Evolutionary conservation across 2,113 vertebrate species (phyloP), one percentile per base, ranked within the genome.

Genomic region (Fregetta grallaria): DNA sequence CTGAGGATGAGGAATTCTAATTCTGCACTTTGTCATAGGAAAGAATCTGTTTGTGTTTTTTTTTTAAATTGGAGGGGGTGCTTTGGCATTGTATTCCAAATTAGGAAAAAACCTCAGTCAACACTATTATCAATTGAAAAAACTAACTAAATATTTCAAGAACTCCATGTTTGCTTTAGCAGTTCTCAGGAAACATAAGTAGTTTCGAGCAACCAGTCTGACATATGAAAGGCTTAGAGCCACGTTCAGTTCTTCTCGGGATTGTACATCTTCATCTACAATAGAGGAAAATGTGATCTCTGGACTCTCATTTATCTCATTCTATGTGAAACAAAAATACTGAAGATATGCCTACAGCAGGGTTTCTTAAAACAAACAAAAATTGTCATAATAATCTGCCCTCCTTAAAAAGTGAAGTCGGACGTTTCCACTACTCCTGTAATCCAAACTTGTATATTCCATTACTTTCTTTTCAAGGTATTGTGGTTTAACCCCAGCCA

Each of bases 311-410:
- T 66, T 74, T 56, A 36, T 73, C 27, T 88, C 40, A 75, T 34
- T 63, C 13, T 36, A 52, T 68, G 4, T 45, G 30, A 62, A 68
- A 59, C 10, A 38, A 68, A n/a, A 30, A 23, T 16, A 19, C 21
- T 62, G 34, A 67, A 88, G 15, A 52, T 61, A 59, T 44, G 3
- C 6, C 38, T 75, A 30, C 10, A 72, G 23, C 2, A 76, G 10
- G 1, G 3, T 38, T 86, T 71, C 44, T 76, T 49, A 73, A 89
- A 74, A 40, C 3, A 47, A 82, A n/a, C 4, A 29, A 79, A 73
- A 50, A 76, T 7, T 3, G 23, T 2, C 7, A 7, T 40, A 38
- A 71, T 50, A 56, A 40, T 68, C 6, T 11, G 0, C 6, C 10
- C 5, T 62, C 25, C 36, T 73, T 76, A 86, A 76, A 73, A 86